Evolutionary conservation across 2,113 vertebrate genomes (phyloP).

Genomic region (Ovis canadensis): DNA sequence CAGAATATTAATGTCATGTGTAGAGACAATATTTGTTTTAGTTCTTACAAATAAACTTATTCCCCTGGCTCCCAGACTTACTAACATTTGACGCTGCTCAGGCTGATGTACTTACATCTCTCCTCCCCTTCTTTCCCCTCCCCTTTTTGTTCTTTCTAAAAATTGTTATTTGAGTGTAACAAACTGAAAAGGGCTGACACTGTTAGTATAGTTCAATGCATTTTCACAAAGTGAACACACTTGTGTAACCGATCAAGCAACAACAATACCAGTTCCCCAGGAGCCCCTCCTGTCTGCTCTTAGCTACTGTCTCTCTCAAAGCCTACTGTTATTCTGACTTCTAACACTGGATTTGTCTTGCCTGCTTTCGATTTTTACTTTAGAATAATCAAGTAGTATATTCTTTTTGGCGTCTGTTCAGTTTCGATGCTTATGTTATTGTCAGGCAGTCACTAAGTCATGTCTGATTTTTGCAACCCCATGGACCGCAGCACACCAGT

Average conservation of each 20-base stretch:
- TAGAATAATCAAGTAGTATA: not conserved
- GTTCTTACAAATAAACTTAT: not conserved
- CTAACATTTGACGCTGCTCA: not conserved
- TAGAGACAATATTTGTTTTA: conserved; percentile 21
- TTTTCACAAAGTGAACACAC: conserved; percentile 17
- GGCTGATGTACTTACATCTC: not conserved
- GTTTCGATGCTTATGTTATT: not conserved
- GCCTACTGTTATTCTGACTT: not conserved
- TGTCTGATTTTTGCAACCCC: not conserved
- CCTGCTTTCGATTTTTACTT: not conserved
- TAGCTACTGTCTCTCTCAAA: not conserved
- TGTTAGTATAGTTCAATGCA: not conserved
- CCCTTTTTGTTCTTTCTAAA: not conserved
- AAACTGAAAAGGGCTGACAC: not conserved
- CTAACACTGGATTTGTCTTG: not conserved
- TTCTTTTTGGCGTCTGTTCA: not conserved
- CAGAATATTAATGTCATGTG: not conserved
- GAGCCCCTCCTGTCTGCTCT: not conserved
- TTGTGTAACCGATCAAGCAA: not conserved
- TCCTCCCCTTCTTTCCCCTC: not conserved
- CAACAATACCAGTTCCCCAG: not conserved
- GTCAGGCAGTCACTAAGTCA: not conserved
- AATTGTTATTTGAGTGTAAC: not conserved
- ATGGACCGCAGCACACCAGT: not conserved
- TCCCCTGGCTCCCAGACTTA: not conserved